Conservation (phyloP, 2,888 invertebrate genomes). For the Tenthredo livida region DNA sequence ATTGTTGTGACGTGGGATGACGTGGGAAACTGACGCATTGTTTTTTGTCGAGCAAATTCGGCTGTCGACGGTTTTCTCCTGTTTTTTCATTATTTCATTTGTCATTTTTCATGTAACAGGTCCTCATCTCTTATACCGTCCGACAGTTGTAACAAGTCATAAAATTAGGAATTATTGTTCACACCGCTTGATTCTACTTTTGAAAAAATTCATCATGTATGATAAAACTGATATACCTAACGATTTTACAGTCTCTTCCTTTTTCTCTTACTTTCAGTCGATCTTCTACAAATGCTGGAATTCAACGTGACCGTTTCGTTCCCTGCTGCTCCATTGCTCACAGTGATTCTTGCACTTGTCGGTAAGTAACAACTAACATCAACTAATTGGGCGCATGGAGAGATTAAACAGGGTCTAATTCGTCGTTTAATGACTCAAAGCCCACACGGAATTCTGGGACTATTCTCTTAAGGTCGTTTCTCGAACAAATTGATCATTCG, state of each 20-base stretch:
- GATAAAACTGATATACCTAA: background rate
- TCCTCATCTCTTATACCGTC: background rate
- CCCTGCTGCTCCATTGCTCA: slow-evolving; percentile 97
- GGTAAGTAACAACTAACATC: slow-evolving; percentile 85
- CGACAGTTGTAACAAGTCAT: background rate
- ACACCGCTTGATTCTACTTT: background rate
- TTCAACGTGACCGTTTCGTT: slow-evolving; percentile 96
- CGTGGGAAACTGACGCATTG: slow-evolving; percentile 31
- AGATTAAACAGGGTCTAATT: background rate
- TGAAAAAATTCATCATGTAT: background rate
- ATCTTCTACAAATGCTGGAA: slow-evolving; percentile 98
- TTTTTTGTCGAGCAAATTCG: background rate
- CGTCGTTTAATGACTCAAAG: background rate
- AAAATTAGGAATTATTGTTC: background rate
- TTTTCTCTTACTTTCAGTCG: slow-evolving; percentile 86
- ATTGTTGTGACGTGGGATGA: background rate
- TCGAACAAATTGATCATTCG: background rate
- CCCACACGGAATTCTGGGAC: background rate
- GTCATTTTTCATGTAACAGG: background rate
- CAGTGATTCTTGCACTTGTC: slow-evolving; percentile 98
- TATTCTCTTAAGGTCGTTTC: background rate
- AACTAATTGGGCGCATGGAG: background rate
- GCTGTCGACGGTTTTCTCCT: background rate
- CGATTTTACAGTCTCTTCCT: background rate
- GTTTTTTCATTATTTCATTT: background rate